Conservation (phyloP, 2,113 vertebrate genomes). For the Dipodomys spectabilis region DNA sequence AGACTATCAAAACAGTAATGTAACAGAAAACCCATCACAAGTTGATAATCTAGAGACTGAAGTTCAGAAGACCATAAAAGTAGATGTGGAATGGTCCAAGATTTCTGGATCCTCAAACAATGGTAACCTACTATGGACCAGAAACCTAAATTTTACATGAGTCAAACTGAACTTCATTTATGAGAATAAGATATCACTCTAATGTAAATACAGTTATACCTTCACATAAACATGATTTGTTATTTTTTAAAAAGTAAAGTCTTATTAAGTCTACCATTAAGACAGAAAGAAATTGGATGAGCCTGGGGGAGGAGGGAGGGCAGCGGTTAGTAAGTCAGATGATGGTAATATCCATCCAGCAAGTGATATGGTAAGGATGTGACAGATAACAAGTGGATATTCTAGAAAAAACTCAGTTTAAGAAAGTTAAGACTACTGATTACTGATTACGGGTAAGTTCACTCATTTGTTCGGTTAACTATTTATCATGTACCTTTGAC, state of each 20-base stretch:
- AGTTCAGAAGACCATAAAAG: slow-evolving; percentile 28
- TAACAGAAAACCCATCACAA: not conserved
- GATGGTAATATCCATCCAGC: not conserved
- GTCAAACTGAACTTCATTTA: slow-evolving; percentile 42
- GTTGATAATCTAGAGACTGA: not conserved
- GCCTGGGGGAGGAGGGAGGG: not conserved
- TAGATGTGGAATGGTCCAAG: slow-evolving; percentile 11
- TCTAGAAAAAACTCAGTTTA: not conserved
- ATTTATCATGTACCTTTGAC: not conserved
- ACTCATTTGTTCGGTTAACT: slow-evolving; percentile 29
- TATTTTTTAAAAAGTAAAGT: slow-evolving; percentile 49
- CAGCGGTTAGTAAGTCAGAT: slow-evolving; percentile 33
- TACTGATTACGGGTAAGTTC: slow-evolving; percentile 7
- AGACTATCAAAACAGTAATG: slow-evolving; percentile 32
- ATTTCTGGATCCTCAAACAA: slow-evolving; percentile 14
- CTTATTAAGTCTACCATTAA: not conserved
- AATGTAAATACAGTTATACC: slow-evolving; percentile 19
- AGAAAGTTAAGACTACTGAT: not conserved
- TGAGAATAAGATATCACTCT: slow-evolving; percentile 24
- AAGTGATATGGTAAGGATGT: not conserved
- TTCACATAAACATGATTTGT: slow-evolving; percentile 5
- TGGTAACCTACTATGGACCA: not conserved
- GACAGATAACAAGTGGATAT: not conserved
- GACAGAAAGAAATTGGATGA: not conserved
- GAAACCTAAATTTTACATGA: slow-evolving; percentile 15